Percentiles rank a stretch among this genome's conserved stretches.
Conservation (phyloP, 2,888 invertebrate genomes). For the Drosophila diplacantha region DNA sequence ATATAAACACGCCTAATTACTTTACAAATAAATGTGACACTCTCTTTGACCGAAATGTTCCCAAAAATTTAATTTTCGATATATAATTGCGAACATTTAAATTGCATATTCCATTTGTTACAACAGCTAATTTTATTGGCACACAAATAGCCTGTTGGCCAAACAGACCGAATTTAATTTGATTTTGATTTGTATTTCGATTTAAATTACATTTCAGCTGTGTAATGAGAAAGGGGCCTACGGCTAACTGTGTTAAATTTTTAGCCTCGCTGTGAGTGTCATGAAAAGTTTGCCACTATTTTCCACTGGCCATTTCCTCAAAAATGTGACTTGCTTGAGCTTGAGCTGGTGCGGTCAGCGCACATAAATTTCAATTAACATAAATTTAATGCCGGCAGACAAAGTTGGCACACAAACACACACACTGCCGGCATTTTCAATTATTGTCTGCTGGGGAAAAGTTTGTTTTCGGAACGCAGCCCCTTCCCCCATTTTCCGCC, state of each 20-base stretch:
- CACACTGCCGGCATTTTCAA: conserved; percentile 52
- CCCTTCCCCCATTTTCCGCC: conserved; percentile 22
- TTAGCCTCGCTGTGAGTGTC: conserved; percentile 8
- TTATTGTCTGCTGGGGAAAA: conserved; percentile 60
- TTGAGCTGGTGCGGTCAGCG: conserved; percentile 17
- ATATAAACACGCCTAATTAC: not conserved
- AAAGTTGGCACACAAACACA: conserved; percentile 39
- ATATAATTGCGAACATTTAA: not conserved
- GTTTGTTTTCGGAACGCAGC: conserved; percentile 32
- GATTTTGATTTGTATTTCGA: conserved; percentile 19
- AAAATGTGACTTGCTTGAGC: conserved; percentile 14
- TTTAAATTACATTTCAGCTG: conserved; percentile 18
- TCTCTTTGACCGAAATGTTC: not conserved
- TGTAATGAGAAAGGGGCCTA: not conserved
- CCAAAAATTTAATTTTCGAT: not conserved
- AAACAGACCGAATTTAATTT: conserved; percentile 14
- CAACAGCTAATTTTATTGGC: not conserved
- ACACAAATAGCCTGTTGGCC: conserved; percentile 5
- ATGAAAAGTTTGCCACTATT: conserved; percentile 18
- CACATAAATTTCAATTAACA: conserved; percentile 72
- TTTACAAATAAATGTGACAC: not conserved
- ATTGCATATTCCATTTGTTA: conserved; percentile 1
- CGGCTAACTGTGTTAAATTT: not conserved
- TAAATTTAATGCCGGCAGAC: conserved; percentile 57
- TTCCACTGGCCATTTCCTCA: conserved; percentile 1